phyloP scores from a whole-genome alignment of 2,113 vertebrate genomes.

The Sinocyclocheilus rhinocerous region DNA sequence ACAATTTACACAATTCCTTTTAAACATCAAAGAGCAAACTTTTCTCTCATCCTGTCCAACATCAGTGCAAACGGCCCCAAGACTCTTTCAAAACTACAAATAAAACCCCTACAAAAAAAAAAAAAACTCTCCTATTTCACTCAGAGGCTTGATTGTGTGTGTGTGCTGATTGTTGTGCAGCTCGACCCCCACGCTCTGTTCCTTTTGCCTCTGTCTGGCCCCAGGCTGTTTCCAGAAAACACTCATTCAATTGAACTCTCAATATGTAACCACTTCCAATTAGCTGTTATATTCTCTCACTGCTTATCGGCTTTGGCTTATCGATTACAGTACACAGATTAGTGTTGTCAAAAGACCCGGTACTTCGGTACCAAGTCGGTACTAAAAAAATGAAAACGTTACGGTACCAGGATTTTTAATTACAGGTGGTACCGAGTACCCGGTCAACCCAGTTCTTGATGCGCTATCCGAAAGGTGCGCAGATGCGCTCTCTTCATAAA shows the following conservation, averaged over 20 bases:
- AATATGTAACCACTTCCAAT: slow-evolving; percentile 50
- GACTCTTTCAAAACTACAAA: slow-evolving; percentile 33
- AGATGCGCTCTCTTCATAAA: too few relatives aligned
- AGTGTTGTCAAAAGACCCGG: too few relatives aligned
- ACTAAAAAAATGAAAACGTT: too few relatives aligned
- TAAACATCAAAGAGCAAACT: neutral
- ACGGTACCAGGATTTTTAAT: too few relatives aligned
- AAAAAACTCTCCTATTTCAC: neutral
- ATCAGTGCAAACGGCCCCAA: neutral
- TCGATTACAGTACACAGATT: slow-evolving; percentile 33
- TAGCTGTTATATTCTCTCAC: slow-evolving; percentile 30
- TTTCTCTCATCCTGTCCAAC: slow-evolving; percentile 8
- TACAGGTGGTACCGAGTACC: too few relatives aligned
- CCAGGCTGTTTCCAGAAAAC: slow-evolving; percentile 45
- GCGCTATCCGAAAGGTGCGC: too few relatives aligned
- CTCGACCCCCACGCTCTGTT: neutral
- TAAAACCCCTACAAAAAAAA: neutral
- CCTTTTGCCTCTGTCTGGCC: neutral
- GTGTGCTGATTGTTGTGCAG: slow-evolving; percentile 14
- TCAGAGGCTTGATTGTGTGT: neutral
- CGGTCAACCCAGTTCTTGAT: too few relatives aligned
- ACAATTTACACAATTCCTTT: neutral
- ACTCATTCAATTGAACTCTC: slow-evolving; percentile 52
- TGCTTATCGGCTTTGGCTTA: slow-evolving; percentile 13
- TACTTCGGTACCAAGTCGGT: too few relatives aligned